These are phyloP conservation scores for Ambastaia sidthimunki DNA, from an alignment of 2,797 vertebrate species.

Conservation along the genomic window DNA sequence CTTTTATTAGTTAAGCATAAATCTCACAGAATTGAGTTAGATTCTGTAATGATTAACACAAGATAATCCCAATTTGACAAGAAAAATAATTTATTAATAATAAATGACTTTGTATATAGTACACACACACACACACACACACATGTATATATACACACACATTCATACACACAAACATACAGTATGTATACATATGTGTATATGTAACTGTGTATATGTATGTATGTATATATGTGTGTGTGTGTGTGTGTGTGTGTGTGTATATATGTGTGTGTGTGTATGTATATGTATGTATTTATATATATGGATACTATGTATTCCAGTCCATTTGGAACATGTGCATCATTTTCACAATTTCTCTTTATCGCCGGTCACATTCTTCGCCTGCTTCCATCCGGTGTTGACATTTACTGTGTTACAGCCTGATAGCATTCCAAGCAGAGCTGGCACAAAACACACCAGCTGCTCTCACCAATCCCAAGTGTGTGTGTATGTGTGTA, in stretches of 20 bases:
- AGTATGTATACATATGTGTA: too few relatives aligned
- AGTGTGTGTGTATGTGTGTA: conserved; percentile 48
- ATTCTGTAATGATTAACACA: too few relatives aligned
- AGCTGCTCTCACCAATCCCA: conserved; percentile 69
- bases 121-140: too few relatives aligned
- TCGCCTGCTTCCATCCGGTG: conserved; percentile 63
- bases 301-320: not conserved
- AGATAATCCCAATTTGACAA: too few relatives aligned
- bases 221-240: not conserved
- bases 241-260: too few relatives aligned
- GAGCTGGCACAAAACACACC: conserved; percentile 70
- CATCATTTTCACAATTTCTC: conserved; percentile 57
- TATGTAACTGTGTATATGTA: too few relatives aligned
- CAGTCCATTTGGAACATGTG: conserved; percentile 45
- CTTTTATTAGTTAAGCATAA: too few relatives aligned
- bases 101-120: too few relatives aligned
- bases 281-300: not conserved
- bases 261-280: not conserved
- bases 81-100: too few relatives aligned
- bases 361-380: conserved; percentile 59
- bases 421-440: conserved; percentile 64
- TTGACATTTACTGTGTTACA: conserved; percentile 69
- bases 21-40: too few relatives aligned
- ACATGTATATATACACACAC: too few relatives aligned
- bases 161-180: too few relatives aligned